Evolutionary conservation across 2,888 invertebrate genomes (phyloP).

Genomic region (Lomographa bimaculata): DNA sequence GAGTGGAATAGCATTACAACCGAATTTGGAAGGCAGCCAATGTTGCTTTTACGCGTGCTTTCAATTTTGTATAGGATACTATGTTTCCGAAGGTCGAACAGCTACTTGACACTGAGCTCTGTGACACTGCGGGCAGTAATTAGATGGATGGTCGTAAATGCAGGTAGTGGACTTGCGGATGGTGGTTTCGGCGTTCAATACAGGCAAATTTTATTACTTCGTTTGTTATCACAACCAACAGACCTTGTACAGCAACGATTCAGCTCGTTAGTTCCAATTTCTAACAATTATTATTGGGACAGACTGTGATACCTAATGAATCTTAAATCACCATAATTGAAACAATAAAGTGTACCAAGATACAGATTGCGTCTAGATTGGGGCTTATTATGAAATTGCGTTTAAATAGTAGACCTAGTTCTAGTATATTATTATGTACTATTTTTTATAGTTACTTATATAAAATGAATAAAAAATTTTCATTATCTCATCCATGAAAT

Average conservation of each 20-base stretch:
- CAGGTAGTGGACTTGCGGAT: too few relatives aligned
- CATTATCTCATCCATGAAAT: too few relatives aligned
- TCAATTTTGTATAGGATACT: slow-evolving; percentile 34
- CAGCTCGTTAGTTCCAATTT: slow-evolving; percentile 59
- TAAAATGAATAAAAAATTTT: too few relatives aligned
- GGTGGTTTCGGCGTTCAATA: slow-evolving; percentile 24
- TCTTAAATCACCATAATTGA: too few relatives aligned
- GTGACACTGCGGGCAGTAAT: slow-evolving; percentile 46
- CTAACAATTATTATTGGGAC: too few relatives aligned
- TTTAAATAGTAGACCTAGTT: too few relatives aligned
- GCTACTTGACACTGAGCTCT: slow-evolving; percentile 38
- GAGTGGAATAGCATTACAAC: slow-evolving; percentile 34
- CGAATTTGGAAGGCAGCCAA: slow-evolving; percentile 49
- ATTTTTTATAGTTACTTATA: too few relatives aligned
- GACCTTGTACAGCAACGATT: slow-evolving; percentile 57
- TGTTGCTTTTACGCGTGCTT: slow-evolving; percentile 29
- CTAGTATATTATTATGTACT: too few relatives aligned
- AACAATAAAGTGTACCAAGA: too few relatives aligned
- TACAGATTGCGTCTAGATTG: too few relatives aligned
- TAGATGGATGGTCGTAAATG: slow-evolving; percentile 47
- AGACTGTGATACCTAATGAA: too few relatives aligned
- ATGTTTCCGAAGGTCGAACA: slow-evolving; percentile 38
- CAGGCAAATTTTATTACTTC: slow-evolving; percentile 54
- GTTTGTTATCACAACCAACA: slow-evolving; percentile 41
- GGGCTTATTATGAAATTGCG: too few relatives aligned